phyloP scores from a whole-genome alignment of 2,888 invertebrate species.

The Tryphoninae sp. region DNA sequence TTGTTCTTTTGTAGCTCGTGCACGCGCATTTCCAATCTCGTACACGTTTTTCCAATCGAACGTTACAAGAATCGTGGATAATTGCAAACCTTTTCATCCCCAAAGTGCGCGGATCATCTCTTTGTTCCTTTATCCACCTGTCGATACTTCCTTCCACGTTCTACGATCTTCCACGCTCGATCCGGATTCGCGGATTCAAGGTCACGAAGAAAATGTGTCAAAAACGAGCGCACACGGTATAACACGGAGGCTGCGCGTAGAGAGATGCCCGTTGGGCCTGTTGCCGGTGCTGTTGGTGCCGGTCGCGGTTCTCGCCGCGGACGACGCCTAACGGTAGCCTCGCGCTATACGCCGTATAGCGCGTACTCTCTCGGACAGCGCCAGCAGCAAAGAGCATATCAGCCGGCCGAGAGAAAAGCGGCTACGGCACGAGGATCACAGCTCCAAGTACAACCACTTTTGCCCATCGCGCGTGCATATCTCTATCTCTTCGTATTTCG shows the following conservation, averaged over 20 bases:
- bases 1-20: neutral
- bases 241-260: constrained; percentile 32
- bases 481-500: constrained; percentile 26
- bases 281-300: constrained; percentile 30
- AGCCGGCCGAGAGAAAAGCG: constrained; percentile 6
- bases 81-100: neutral
- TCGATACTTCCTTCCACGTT: constrained; percentile 70
- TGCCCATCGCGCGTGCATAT: constrained; percentile 19
- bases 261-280: constrained; percentile 15
- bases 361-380: constrained; percentile 24
- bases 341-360: neutral
- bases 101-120: neutral
- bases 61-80: neutral
- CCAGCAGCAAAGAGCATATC: constrained; percentile 17
- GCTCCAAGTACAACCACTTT: constrained; percentile 34
- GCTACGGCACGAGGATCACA: constrained; percentile 11
- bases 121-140: neutral
- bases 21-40: neutral
- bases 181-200: constrained; percentile 74
- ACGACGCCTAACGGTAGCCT: constrained; percentile 63
- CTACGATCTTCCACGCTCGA: constrained; percentile 61
- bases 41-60: too few species aligned
- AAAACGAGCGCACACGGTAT: constrained; percentile 67
- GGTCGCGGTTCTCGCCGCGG: constrained; percentile 59
- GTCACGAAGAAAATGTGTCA: constrained; percentile 74